Percentiles rank a stretch among this genome's conserved stretches.
phyloP scores from a whole-genome alignment of 2,888 invertebrate genomes.

The Gandaritis pyraliata region DNA sequence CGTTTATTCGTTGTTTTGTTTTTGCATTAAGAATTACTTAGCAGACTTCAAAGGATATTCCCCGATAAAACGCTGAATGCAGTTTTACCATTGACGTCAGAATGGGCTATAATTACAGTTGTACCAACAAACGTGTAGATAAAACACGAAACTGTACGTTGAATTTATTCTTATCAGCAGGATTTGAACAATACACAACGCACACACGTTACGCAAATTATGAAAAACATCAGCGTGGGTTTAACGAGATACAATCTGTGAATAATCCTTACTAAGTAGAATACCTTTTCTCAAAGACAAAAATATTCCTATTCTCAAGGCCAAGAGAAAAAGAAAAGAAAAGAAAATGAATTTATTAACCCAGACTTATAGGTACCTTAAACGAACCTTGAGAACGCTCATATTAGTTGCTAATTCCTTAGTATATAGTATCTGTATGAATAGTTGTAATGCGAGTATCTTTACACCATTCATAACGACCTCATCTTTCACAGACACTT shows the following conservation, averaged over 20 bases:
- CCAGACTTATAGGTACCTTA: too few species aligned
- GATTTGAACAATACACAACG: slow-evolving; percentile 42
- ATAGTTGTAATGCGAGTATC: slow-evolving; percentile 20
- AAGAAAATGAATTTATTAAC: too few species aligned
- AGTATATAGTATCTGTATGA: too few species aligned
- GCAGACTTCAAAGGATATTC: slow-evolving; percentile 15
- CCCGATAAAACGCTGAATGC: slow-evolving; percentile 13
- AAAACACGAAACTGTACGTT: slow-evolving; percentile 54
- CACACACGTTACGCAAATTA: too few species aligned
- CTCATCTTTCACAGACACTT: slow-evolving; percentile 40
- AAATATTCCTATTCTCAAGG: too few species aligned
- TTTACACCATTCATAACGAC: slow-evolving; percentile 35
- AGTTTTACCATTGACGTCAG: slow-evolving; percentile 51
- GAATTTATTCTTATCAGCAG: slow-evolving; percentile 47
- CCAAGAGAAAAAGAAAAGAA: too few species aligned
- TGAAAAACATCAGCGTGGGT: background rate
- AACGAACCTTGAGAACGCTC: background rate
- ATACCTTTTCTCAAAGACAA: too few species aligned
- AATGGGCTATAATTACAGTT: slow-evolving; percentile 48
- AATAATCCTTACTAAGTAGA: too few species aligned
- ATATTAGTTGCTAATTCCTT: background rate
- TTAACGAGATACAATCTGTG: too few species aligned
- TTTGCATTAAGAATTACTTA: background rate
- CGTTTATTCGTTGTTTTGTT: background rate
- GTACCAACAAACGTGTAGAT: slow-evolving; percentile 49